A percentile compares a stretch with the other conserved stretches of the same genome.
These are phyloP conservation scores for Cremastinae sp. DNA, from an alignment of 2,888 invertebrate species.

Conservation along the genomic window DNA sequence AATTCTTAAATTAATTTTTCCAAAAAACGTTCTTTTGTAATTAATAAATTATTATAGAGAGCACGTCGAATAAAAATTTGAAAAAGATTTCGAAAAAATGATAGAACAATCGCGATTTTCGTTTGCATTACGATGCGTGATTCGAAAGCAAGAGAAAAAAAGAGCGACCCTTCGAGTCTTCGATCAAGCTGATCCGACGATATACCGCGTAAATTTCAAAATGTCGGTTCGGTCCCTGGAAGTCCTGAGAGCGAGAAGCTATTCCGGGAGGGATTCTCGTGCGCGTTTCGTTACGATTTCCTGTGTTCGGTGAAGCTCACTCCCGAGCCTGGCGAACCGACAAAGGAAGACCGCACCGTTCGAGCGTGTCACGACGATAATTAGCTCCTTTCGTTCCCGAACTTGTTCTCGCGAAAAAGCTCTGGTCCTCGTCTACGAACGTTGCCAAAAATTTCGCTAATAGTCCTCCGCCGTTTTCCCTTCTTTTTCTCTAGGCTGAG, in stretches of 20 bases:
- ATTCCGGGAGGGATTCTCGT: constrained; percentile 63
- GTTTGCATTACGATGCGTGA: too few relatives aligned
- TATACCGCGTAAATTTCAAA: constrained; percentile 7
- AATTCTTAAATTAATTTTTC: too few relatives aligned
- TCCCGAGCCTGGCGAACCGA: not conserved
- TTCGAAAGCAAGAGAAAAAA: too few relatives aligned
- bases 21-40: too few relatives aligned
- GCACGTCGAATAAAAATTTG: too few relatives aligned
- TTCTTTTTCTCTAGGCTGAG: constrained; percentile 2
- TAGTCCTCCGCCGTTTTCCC: constrained; percentile 10
- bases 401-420: constrained; percentile 23
- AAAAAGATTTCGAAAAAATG: too few relatives aligned
- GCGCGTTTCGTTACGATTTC: constrained; percentile 57
- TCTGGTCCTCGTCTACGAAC: constrained; percentile 57
- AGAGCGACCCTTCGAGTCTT: not conserved
- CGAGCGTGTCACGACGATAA: constrained; percentile 74
- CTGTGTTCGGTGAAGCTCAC: constrained; percentile 27
- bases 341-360: constrained; percentile 66
- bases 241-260: constrained; percentile 61
- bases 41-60: too few relatives aligned
- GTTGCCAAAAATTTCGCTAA: constrained; percentile 49
- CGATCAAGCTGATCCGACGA: constrained; percentile 11
- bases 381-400: constrained; percentile 70
- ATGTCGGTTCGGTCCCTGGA: constrained; percentile 31
- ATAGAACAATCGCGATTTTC: too few relatives aligned